These are phyloP conservation scores for Pachliopta kotzebuea DNA, from an alignment of 2,888 invertebrate genomes.

Conservation along the genomic window DNA sequence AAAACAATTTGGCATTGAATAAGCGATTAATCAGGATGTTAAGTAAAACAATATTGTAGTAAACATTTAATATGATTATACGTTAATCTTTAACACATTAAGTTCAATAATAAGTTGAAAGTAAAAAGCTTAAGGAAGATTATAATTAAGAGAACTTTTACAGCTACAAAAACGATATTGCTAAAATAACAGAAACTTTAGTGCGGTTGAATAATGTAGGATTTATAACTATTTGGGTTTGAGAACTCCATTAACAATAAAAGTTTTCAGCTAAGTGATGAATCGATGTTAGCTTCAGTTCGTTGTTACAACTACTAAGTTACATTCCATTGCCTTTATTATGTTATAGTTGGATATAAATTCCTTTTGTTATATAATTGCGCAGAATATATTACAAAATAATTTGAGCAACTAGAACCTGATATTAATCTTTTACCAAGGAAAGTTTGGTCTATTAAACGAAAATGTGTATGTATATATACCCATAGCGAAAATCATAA, in stretches of 20 bases:
- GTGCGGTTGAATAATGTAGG: constrained; percentile 6
- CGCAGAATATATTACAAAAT: too few species aligned
- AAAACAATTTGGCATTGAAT: constrained; percentile 13
- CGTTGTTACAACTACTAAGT: not conserved
- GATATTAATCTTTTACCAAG: too few species aligned
- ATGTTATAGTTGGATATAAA: not conserved
- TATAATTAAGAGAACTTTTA: not conserved
- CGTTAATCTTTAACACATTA: constrained; percentile 1
- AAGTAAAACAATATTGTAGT: not conserved
- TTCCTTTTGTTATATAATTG: not conserved
- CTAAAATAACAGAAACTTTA: not conserved
- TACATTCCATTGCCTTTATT: not conserved
- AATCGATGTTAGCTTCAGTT: constrained; percentile 24
- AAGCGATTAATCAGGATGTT: constrained; percentile 8
- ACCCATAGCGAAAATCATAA: too few species aligned
- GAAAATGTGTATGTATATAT: too few species aligned
- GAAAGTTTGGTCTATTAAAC: too few species aligned
- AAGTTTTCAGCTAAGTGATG: constrained; percentile 24
- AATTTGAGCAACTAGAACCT: too few species aligned
- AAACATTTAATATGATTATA: not conserved
- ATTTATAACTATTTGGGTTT: constrained; percentile 12
- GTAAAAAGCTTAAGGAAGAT: too few species aligned
- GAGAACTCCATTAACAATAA: constrained; percentile 16
- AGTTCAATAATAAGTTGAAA: not conserved
- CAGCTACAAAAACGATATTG: not conserved